These are phyloP conservation scores for Esox lucius DNA, from an alignment of 2,797 vertebrate genomes.

Conservation along the genomic window DNA sequence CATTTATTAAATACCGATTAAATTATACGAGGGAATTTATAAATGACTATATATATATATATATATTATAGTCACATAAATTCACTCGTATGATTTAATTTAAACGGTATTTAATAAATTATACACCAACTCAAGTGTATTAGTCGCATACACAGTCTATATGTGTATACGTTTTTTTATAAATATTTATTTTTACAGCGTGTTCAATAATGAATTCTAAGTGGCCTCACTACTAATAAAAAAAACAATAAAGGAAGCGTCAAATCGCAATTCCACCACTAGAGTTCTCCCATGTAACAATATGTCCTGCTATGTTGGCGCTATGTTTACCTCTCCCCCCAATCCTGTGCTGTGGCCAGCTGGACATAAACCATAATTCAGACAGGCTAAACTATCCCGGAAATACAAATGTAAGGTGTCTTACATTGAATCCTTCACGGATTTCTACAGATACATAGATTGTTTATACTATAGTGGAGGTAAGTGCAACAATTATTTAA, in stretches of 20 bases:
- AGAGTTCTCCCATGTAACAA: constrained; percentile 52
- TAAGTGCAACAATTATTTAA: constrained; percentile 43
- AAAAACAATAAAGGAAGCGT: constrained; percentile 11
- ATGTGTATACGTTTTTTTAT: too few species aligned
- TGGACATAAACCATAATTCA: constrained; percentile 55
- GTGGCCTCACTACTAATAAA: not conserved
- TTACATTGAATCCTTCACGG: constrained; percentile 50
- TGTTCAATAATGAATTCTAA: not conserved
- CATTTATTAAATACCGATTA: too few species aligned
- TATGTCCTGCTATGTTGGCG: constrained; percentile 26
- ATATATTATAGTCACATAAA: not conserved
- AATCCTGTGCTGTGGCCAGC: constrained; percentile 55
- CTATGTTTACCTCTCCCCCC: constrained; percentile 66
- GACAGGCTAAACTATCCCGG: constrained; percentile 53
- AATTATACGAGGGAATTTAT: too few species aligned
- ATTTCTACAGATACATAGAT: constrained; percentile 56
- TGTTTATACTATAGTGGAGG: constrained; percentile 61
- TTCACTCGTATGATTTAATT: too few species aligned
- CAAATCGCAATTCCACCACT: constrained; percentile 52
- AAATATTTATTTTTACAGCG: too few species aligned
- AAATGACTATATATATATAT: too few species aligned
- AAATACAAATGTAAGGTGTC: constrained; percentile 68
- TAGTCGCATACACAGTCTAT: too few species aligned
- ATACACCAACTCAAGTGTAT: too few species aligned
- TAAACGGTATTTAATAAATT: too few species aligned